phyloP scores from a whole-genome alignment of 1,140 invertebrate genomes.

The Armadillidium nasatum region DNA sequence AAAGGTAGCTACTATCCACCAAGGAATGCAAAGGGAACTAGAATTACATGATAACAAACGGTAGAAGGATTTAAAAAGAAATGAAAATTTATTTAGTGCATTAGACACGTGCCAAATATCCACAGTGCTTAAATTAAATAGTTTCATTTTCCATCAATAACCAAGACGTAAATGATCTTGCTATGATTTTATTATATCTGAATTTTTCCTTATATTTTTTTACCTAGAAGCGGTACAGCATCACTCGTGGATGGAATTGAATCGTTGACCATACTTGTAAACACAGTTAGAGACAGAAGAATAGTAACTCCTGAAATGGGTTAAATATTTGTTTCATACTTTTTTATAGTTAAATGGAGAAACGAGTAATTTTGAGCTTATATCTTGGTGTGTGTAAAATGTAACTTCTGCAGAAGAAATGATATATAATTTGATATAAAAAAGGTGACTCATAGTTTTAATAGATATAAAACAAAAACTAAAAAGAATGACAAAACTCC shows the following conservation, averaged over 20 bases:
- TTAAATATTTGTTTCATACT: constrained; percentile 11
- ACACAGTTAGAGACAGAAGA: constrained; percentile 77
- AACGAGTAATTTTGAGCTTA: neutral
- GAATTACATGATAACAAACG: constrained; percentile 7
- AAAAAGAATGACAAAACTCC: constrained; percentile 1
- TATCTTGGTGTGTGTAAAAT: neutral
- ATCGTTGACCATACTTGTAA: constrained; percentile 74
- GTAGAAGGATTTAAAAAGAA: constrained; percentile 12
- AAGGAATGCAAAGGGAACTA: constrained; percentile 7
- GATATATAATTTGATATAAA: neutral
- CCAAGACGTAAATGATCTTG: constrained; percentile 3
- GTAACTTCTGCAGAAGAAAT: neutral
- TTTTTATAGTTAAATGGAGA: neutral
- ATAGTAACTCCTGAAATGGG: constrained; percentile 68
- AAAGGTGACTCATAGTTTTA: neutral
- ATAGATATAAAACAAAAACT: neutral
- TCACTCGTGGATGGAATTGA: constrained; percentile 76
- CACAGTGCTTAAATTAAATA: constrained; percentile 13
- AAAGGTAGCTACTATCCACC: constrained; percentile 9
- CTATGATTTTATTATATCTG: neutral
- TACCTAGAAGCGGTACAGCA: constrained; percentile 74
- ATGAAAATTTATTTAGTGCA: constrained; percentile 11
- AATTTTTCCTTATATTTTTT: constrained; percentile 32
- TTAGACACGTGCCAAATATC: constrained; percentile 9
- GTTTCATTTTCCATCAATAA: constrained; percentile 13